A percentile compares a stretch with the other conserved stretches of the same genome.
Conservation (phyloP, 2,797 vertebrate species). For the Pangasius sanitwongsei region DNA sequence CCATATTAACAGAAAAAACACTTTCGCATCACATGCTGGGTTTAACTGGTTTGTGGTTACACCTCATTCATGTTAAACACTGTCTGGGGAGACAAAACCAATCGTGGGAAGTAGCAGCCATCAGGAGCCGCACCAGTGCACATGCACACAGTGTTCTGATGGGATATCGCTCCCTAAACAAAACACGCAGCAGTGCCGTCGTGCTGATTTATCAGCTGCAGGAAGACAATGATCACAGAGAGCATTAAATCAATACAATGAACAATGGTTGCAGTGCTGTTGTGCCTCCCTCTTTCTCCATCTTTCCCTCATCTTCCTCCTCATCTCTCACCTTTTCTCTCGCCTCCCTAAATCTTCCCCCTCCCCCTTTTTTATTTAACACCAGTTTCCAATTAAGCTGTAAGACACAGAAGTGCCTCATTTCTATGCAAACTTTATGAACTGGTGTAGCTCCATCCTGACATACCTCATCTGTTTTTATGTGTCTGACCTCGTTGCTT, state of each 20-base stretch:
- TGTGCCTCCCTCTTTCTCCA: not conserved
- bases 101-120: conserved; percentile 17
- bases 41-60: conserved; percentile 17
- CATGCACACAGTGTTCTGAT: conserved; percentile 48
- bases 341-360: not conserved
- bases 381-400: conserved; percentile 62
- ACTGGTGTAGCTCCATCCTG: conserved; percentile 39
- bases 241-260: conserved; percentile 54
- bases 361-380: conserved; percentile 57
- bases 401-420: conserved; percentile 56
- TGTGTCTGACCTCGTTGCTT: not conserved
- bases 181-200: conserved; percentile 62
- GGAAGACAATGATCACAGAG: conserved; percentile 51
- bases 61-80: conserved; percentile 21
- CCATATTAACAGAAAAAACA: conserved; percentile 12
- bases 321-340: not conserved
- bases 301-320: not conserved
- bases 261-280: conserved; percentile 36
- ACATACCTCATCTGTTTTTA: conserved; percentile 59
- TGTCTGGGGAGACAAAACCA: conserved; percentile 5
- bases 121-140: conserved; percentile 16
- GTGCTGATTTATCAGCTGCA: conserved; percentile 56
- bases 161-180: conserved; percentile 60
- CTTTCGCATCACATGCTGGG: not conserved
- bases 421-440: conserved; percentile 69